phyloP scores from a whole-genome alignment of 1,140 invertebrate species.

The Aphelinus atriplicis region DNA sequence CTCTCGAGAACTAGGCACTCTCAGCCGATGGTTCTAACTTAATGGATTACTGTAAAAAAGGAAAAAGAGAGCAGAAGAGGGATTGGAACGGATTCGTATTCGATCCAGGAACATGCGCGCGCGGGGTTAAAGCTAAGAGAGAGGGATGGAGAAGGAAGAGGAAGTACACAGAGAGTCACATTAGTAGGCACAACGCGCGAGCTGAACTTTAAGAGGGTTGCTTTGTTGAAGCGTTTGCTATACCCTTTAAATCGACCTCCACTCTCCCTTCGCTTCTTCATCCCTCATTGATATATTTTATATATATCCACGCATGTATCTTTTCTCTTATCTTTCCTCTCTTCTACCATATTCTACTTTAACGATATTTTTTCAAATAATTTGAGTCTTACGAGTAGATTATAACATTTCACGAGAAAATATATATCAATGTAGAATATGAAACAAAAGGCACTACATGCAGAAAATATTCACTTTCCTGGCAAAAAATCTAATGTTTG shows the following conservation, averaged over 20 bases:
- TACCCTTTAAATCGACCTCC: constrained; percentile 62
- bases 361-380: no score
- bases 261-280: constrained; percentile 29
- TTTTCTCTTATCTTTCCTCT: constrained; percentile 42
- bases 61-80: constrained; percentile 31
- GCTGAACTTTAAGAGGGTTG: constrained; percentile 65
- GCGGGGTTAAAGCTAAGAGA: neutral
- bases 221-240: constrained; percentile 62
- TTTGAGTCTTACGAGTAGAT: no score
- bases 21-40: constrained; percentile 34
- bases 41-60: constrained; percentile 42
- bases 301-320: no score
- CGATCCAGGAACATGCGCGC: constrained; percentile 40
- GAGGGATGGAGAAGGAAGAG: neutral
- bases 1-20: constrained; percentile 28
- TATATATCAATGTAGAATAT: no score
- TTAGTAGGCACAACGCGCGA: constrained; percentile 59
- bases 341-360: constrained; percentile 27
- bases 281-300: neutral
- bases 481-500: no score
- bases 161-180: constrained; percentile 38
- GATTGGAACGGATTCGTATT: constrained; percentile 40
- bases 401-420: no score
- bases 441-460: no score
- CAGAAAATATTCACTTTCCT: no score